Evolutionary conservation across 2,113 vertebrate species (phyloP).

Genomic region (Crotalus tigris): DNA sequence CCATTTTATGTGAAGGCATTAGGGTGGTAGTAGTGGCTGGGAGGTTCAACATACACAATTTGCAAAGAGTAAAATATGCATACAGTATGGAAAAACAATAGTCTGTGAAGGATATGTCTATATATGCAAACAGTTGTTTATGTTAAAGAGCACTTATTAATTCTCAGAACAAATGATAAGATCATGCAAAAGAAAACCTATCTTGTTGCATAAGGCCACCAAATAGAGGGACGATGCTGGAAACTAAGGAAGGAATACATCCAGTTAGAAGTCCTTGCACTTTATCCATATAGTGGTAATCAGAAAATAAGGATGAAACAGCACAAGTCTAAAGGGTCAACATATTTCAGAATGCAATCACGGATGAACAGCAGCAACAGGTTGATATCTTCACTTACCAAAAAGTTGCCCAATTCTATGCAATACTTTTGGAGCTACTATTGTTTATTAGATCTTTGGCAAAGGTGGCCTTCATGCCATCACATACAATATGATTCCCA

Average conservation of each 20-base stretch:
- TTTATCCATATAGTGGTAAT: not conserved
- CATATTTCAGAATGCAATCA: not conserved
- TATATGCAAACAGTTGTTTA: rapidly evolving
- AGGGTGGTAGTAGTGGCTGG: not conserved
- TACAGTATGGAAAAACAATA: not conserved
- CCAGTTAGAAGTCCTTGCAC: not conserved
- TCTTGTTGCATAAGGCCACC: rapidly evolving
- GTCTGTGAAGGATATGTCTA: rapidly evolving
- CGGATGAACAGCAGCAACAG: not conserved
- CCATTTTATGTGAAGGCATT: not conserved
- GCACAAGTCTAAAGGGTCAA: not conserved
- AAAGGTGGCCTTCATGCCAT: not conserved
- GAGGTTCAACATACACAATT: not conserved
- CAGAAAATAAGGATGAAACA: not conserved
- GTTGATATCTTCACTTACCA: not conserved
- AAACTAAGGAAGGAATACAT: not conserved
- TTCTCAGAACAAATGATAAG: not conserved
- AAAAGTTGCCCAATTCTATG: not conserved
- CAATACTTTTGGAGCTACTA: not conserved
- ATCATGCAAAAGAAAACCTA: not conserved
- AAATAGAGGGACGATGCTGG: not conserved
- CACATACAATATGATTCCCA: not conserved
- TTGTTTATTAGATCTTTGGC: not conserved
- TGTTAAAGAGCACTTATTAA: slow-evolving; percentile 9
- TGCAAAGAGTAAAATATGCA: slow-evolving; percentile 25